These are phyloP conservation scores for Escarpia spicata DNA, from an alignment of 2,888 invertebrate species.

Conservation along the genomic window DNA sequence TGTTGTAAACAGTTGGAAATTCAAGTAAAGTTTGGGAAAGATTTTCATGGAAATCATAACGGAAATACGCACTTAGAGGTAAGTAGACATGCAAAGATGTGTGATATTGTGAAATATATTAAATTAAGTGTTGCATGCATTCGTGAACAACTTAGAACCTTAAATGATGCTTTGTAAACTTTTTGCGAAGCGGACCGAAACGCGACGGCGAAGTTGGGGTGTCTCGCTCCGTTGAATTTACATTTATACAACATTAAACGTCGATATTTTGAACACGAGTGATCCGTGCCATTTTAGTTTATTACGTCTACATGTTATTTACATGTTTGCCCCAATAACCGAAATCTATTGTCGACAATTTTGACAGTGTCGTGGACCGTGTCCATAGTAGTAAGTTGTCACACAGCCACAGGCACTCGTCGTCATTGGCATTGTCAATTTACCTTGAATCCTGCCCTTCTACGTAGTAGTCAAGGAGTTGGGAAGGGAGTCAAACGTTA, in stretches of 20 bases:
- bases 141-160: neutral
- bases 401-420: neutral
- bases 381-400: neutral
- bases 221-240: neutral
- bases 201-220: neutral
- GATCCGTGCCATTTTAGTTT: neutral
- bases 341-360: neutral
- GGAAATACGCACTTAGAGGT: neutral
- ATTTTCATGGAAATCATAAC: neutral
- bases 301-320: neutral
- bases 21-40: slow-evolving; percentile 20
- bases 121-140: neutral
- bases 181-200: slow-evolving; percentile 1
- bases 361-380: neutral
- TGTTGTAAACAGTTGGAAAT: slow-evolving; percentile 32
- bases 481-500: too few species aligned
- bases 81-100: neutral
- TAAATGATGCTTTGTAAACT: slow-evolving; percentile 4
- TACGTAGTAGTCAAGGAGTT: too few species aligned
- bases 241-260: neutral
- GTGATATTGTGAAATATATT: neutral
- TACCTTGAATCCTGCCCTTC: too few species aligned
- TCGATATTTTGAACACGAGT: neutral
- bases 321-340: neutral
- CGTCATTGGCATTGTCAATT: neutral